Evolutionary conservation across 2,888 invertebrate genomes (phyloP).

Genomic region (Acholoe squamosa): DNA sequence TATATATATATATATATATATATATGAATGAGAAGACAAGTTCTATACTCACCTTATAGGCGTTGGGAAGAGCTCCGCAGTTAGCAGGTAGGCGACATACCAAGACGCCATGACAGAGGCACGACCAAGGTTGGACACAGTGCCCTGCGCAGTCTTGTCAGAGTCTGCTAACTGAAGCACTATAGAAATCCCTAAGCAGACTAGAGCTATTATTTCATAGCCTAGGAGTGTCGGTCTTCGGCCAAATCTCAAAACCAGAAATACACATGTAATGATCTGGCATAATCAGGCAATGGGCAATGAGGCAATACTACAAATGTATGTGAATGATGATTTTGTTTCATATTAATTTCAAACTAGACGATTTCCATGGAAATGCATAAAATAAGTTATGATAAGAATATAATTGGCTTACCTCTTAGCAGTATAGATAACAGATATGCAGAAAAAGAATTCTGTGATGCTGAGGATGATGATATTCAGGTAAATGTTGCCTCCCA

Average conservation of each 20-base stretch:
- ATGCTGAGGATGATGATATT: constrained; percentile 19
- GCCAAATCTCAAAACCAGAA: constrained; percentile 30
- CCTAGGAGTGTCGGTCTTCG: not conserved
- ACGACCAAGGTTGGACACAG: constrained; percentile 48
- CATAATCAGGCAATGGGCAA: too few species aligned
- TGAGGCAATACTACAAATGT: too few species aligned
- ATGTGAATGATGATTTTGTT: too few species aligned
- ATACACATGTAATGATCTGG: not conserved
- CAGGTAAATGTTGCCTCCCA: constrained; percentile 44
- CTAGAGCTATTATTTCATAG: not conserved
- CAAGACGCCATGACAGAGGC: constrained; percentile 64
- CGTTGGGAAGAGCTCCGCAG: constrained; percentile 54
- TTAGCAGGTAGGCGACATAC: constrained; percentile 63
- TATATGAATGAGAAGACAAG: too few species aligned
- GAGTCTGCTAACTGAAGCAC: not conserved
- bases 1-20: too few species aligned
- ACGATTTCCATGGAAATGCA: too few species aligned
- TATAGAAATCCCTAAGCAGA: not conserved
- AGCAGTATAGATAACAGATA: constrained; percentile 26
- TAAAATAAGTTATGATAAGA: too few species aligned
- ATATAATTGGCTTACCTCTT: constrained; percentile 47
- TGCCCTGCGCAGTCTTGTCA: not conserved
- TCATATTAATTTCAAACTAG: too few species aligned
- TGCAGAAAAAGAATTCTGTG: constrained; percentile 2
- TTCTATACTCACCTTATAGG: not conserved